Evolutionary conservation across 2,113 vertebrate genomes (phyloP), one percentile per base, ranked within the genome.

Genomic region (Erpornis zantholeuca): DNA sequence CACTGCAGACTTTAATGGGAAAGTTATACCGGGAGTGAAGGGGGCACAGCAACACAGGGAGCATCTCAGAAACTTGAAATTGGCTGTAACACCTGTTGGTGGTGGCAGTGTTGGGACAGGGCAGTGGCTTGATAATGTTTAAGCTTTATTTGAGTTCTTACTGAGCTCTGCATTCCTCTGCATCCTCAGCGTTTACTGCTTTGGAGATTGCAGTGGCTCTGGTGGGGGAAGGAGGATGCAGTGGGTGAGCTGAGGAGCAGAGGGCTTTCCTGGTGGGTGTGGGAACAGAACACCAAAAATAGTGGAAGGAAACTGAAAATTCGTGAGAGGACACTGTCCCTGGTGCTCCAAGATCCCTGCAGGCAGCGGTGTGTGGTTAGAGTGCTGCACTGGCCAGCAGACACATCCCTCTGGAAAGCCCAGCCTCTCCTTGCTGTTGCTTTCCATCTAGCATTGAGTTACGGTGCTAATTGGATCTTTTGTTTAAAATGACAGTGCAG

Each of bases 151-250:
- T 35, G 66, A 59, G 40, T 31, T 82, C 61, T 82, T 42, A 42
- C 9, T 5, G 44, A 88, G 49, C 40, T 78, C 52, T 82, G 57
- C 16, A 19, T 68, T 65, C 68, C 47, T 87, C 38, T 84, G 38
- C 28, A 50, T 66, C 44, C 42, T 78, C 70, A 10, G 38, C 1
- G 1, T 18, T 82, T 54, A 9, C 15, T 78, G 47, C 31, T 79
- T 47, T 82, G 57, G 17, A 11, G 14, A 15, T 63, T 63, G 33
- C 56, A 31, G 25, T 54, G 33, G 28, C 53, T n/a, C 33, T 52
- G 57, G 24, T 7, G n/a, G 19, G 44, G 40, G 40, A 35, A 64
- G 57, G 27, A 84, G 40, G 6, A 15, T 45, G 17, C 0, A 0
- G 13, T 14, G 22, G 15, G 11, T 66, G 56, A 75, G 44, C 38